These are phyloP conservation scores for Phyllotreta cruciferae DNA, from an alignment of 2,888 invertebrate species.

Conservation along the genomic window DNA sequence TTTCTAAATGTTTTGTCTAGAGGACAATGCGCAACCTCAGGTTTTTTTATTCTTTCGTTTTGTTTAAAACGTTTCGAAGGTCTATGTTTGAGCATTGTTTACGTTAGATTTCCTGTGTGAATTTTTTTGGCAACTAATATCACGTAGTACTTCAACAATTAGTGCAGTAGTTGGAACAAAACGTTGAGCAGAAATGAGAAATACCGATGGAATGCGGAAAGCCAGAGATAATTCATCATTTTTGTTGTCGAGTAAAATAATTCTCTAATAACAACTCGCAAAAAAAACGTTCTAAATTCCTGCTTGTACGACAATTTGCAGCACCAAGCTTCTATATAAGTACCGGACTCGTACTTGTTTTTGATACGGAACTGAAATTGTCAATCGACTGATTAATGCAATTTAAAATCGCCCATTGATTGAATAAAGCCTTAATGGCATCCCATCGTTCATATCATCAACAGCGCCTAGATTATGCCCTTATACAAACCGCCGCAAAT, in stretches of 20 bases:
- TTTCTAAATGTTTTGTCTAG: constrained; percentile 50
- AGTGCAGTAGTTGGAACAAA: not conserved
- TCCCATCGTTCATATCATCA: constrained; percentile 48
- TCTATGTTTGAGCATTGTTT: constrained; percentile 12
- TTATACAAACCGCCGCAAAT: constrained; percentile 51
- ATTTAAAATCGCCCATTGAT: constrained; percentile 38
- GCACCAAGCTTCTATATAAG: constrained; percentile 26
- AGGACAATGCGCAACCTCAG: constrained; percentile 42
- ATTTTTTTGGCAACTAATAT: not conserved
- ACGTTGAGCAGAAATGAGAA: too few species aligned
- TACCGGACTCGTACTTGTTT: constrained; percentile 20
- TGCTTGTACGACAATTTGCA: constrained; percentile 14
- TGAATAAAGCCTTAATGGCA: constrained; percentile 38
- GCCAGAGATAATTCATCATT: not conserved
- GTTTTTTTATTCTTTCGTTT: constrained; percentile 11
- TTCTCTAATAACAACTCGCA: constrained; percentile 2
- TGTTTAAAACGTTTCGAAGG: constrained; percentile 3
- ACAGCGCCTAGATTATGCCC: constrained; percentile 49
- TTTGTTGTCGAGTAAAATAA: constrained; percentile 6
- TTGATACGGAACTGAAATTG: constrained; percentile 19
- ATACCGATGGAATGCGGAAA: not conserved
- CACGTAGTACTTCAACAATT: not conserved
- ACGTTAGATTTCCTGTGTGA: constrained; percentile 5
- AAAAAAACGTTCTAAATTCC: constrained; percentile 18
- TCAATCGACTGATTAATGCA: constrained; percentile 28